Evolutionary conservation across 64 coral and sea anemone genomes (phyloP), one percentile per base, ranked within the genome.

Genomic region (Stichodactyla mertensii): DNA sequence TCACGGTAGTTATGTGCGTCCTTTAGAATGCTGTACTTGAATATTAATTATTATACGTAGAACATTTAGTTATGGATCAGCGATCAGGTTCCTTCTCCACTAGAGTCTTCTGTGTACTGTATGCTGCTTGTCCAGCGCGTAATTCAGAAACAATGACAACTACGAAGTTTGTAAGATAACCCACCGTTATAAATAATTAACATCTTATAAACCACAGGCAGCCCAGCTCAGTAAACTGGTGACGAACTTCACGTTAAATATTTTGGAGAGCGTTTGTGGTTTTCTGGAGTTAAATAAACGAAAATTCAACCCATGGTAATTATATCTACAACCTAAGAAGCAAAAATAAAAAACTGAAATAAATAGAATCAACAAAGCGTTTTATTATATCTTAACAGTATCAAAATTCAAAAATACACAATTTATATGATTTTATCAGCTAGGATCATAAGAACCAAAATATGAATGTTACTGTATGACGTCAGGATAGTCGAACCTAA

Each of bases 1-100:
- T 66, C 62, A 66, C 62, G 62, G 62, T 66, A 20, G 69, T 74
- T 74, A 31, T 66, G 62, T 22, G 69, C 69, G 26, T 74, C 78
- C 6, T 81, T 7, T 24, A 19, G 77, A 31, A 52, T 79, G 27
- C 77, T 28, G 31, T 77, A 45, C 71, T 77, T 24, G 77, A 53
- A 52, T 20, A 55, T 18, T 54, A 81, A 81, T 55, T 22, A 12
- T 8, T 9, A 71, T 20, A 22, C 67, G 24, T 22, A 45, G 36
- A 45, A 45, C 36, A 19, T 71, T 27, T 45, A 27, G 78, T 16
- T 28, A 81, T 22, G 78, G 78, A 52, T 81, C 78, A 81, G 13
- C 55, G 78, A 81, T 53, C 78, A 53, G 69, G 24, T 74, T 28
- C 10, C 10, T 10, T 31, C 69, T 9, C 27, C 24, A 27, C 26